Percentiles rank a stretch among this genome's conserved stretches.
Evolutionary conservation across 2,797 vertebrate species (phyloP).

Genomic region (Manis pentadactyla): DNA sequence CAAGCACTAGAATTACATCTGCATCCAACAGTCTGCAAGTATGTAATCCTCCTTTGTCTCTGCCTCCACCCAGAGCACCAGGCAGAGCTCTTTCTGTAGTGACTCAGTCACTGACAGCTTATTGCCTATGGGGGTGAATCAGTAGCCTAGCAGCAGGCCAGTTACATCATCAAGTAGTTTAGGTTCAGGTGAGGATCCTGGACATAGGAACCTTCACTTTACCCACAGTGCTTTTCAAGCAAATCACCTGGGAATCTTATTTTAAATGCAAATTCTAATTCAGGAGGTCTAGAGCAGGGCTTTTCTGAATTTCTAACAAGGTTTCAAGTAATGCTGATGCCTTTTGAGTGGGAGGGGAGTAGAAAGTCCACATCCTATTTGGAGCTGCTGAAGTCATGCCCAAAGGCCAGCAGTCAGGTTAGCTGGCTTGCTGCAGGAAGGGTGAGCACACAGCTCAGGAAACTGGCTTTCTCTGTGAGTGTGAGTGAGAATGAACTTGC

Average conservation of each 20-base stretch:
- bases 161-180: too few relatives aligned
- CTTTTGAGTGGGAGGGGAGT: neutral
- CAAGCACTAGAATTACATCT: too few relatives aligned
- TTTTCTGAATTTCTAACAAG: neutral
- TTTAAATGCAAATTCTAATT: constrained; percentile 3
- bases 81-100: too few relatives aligned
- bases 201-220: too few relatives aligned
- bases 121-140: too few relatives aligned
- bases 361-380: neutral
- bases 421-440: neutral
- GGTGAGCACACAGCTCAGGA: neutral
- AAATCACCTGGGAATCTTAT: neutral
- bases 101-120: too few relatives aligned
- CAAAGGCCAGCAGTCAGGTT: neutral
- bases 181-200: too few relatives aligned
- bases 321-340: neutral
- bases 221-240: neutral
- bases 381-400: neutral
- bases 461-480: neutral
- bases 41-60: too few relatives aligned
- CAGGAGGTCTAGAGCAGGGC: neutral
- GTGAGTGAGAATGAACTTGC: neutral
- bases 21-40: too few relatives aligned
- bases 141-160: too few relatives aligned
- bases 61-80: too few relatives aligned